phyloP scores from a whole-genome alignment of 2,888 invertebrate genomes.

The Camponotus fellah region DNA sequence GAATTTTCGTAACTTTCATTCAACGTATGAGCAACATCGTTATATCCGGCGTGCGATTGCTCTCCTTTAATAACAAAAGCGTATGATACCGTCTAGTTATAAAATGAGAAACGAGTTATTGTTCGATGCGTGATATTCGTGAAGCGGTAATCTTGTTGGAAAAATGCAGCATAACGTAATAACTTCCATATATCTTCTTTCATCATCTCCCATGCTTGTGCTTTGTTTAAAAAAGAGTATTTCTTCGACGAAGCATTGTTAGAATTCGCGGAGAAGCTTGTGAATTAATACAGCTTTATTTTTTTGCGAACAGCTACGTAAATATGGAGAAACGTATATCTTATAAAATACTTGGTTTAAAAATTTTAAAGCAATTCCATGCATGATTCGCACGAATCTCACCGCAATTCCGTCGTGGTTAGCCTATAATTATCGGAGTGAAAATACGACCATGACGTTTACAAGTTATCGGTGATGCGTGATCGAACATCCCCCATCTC shows the following conservation, averaged over 20 bases:
- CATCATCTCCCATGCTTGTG: neutral
- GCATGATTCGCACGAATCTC: conserved; percentile 19
- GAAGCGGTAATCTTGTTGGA: neutral
- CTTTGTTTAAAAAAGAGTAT: conserved; percentile 10
- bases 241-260: neutral
- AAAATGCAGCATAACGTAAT: conserved; percentile 2
- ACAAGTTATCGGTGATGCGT: conserved; percentile 53
- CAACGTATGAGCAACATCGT: neutral
- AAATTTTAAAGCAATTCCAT: neutral
- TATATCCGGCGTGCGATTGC: conserved; percentile 27
- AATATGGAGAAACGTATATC: conserved; percentile 1
- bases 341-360: neutral
- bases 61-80: conserved; percentile 26
- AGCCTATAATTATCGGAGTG: conserved; percentile 56
- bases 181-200: neutral
- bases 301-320: neutral
- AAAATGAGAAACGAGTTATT: conserved; percentile 37
- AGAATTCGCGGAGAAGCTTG: neutral
- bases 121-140: conserved; percentile 15
- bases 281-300: conserved; percentile 8
- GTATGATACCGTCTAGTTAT: neutral
- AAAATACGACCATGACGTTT: conserved; percentile 54
- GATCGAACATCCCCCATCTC: conserved; percentile 56
- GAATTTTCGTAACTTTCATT: conserved; percentile 19
- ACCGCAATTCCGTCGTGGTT: neutral